phyloP scores from a whole-genome alignment of 2,797 vertebrate species.

The Chloroceryle inda region DNA sequence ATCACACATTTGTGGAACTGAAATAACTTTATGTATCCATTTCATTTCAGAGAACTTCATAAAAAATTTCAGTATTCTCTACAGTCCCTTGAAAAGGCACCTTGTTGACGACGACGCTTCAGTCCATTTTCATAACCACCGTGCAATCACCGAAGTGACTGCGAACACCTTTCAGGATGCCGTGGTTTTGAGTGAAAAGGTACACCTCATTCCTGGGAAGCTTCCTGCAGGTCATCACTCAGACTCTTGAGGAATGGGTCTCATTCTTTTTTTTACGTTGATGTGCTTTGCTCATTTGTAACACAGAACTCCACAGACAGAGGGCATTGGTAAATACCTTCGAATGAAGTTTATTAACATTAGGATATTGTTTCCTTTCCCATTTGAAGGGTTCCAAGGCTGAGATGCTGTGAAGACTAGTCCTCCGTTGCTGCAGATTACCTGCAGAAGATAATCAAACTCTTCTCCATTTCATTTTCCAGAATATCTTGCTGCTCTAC shows the following conservation, averaged over 20 bases:
- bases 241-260: not conserved
- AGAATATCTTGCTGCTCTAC: slow-evolving; percentile 91
- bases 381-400: not conserved
- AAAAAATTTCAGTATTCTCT: slow-evolving; percentile 91
- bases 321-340: not conserved
- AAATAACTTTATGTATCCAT: slow-evolving; percentile 49
- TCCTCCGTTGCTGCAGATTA: not conserved
- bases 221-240: not conserved
- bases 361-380: not conserved
- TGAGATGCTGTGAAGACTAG: not conserved
- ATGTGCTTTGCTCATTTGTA: not conserved
- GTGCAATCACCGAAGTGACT: slow-evolving; percentile 89
- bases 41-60: slow-evolving; percentile 91
- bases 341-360: not conserved
- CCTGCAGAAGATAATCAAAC: not conserved
- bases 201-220: rapidly evolving
- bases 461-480: not conserved
- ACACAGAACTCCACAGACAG: not conserved
- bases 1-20: not conserved
- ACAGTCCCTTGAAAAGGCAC: slow-evolving; percentile 92
- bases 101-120: slow-evolving; percentile 85
- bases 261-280: not conserved
- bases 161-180: slow-evolving; percentile 86
- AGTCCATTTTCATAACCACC: slow-evolving; percentile 46
- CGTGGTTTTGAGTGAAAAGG: slow-evolving; percentile 73